These are phyloP conservation scores for Lepilemur septentrionalis DNA, from an alignment of 2,797 vertebrate species.

Conservation along the genomic window DNA sequence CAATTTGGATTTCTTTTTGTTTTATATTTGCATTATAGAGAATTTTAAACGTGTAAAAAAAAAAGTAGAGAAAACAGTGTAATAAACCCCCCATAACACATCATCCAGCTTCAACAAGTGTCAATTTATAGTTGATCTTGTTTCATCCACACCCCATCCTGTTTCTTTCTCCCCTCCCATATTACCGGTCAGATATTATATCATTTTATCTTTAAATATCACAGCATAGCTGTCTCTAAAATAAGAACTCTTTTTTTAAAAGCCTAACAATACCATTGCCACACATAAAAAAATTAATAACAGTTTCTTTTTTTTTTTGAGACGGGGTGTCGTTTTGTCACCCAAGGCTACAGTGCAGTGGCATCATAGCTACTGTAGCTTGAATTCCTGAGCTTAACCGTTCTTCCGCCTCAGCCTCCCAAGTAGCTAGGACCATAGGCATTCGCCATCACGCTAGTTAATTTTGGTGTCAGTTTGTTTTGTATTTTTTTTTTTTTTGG, in stretches of 20 bases:
- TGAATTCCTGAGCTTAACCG: background rate
- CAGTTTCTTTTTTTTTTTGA: background rate
- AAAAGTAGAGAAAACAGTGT: background rate
- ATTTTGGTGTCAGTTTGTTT: background rate
- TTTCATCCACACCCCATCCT: background rate
- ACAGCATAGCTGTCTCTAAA: background rate
- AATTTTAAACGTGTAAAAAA: slow-evolving; percentile 1
- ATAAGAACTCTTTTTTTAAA: background rate
- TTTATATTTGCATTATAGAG: slow-evolving; percentile 7
- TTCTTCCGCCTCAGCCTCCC: background rate
- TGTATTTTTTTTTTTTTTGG: too few species aligned
- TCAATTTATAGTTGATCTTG: background rate
- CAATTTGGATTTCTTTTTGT: background rate
- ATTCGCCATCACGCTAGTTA: background rate
- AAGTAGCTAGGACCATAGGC: background rate
- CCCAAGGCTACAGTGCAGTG: background rate
- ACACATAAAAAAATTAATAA: background rate
- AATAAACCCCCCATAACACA: background rate
- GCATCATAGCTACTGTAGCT: background rate
- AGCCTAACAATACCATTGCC: background rate
- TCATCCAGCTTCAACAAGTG: background rate
- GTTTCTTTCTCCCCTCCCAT: background rate
- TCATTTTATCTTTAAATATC: slow-evolving; percentile 19
- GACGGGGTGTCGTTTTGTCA: background rate
- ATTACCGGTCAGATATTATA: background rate